Evolutionary conservation across 2,113 vertebrate species (phyloP), one percentile per base, ranked within the genome.

Genomic region (Periophthalmus modestus): DNA sequence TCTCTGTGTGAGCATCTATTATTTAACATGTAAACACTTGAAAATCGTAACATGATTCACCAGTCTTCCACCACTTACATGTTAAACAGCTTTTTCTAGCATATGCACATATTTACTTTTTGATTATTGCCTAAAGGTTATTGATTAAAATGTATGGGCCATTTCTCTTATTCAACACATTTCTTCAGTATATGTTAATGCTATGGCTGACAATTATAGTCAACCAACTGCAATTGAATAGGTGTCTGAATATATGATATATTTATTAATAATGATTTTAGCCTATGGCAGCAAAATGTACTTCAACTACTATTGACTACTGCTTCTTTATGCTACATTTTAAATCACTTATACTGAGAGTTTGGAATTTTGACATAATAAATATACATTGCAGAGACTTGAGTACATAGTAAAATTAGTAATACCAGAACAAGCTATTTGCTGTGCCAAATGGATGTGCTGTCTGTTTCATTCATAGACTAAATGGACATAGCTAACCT

Each of bases 181-280:
- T 52, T 24, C 23, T 28, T 23, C 23, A 6, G 21, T 21, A 28
- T 59, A 19, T 21, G 9, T 43, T n/a, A n/a, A 43, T 24, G 23
- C 21, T 28, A 59, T 28, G 24, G 23, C 23, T 28, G 57, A 59
- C 10, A 59, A 28, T 5, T 15, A 24, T 3, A 19, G 15, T 16
- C 50, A 16, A 52, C 50, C 2, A 0, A 28, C 4, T 23, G 23
- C 12, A 24, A 85, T 74, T 83, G 78, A 63, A 77, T 82, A 66
- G 74, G 66, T 69, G 69, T 76, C 62, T 79, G 12, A 28, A 15
- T 59, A 59, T 57, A 24, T 28, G 57, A 15, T 59, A 59, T 15
- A 59, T 59, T 59, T 28, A 15, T 28, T 59, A 15, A 28, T 59
- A 28, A 14, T 59, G 57, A 59, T 59, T 28, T 28, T 59, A 59